phyloP scores from a whole-genome alignment of 2,888 invertebrate genomes.

The Dioctria rufipes region DNA sequence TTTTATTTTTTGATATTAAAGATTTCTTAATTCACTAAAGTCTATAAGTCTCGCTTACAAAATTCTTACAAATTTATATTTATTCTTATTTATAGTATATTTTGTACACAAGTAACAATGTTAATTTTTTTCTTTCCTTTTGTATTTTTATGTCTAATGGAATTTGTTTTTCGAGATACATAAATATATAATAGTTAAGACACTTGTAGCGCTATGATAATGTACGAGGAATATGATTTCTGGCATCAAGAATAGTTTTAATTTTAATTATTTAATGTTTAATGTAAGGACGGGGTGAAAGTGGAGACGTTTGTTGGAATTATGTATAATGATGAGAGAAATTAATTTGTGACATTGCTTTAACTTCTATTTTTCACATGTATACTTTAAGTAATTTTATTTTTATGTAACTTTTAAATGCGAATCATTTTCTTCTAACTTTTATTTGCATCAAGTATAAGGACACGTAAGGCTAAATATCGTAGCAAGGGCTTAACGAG shows the following conservation, averaged over 20 bases:
- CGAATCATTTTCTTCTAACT: too few species aligned
- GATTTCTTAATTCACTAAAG: constrained; percentile 21
- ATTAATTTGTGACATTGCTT: too few species aligned
- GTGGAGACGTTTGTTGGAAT: too few species aligned
- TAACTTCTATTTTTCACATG: too few species aligned
- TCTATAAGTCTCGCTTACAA: constrained; percentile 38
- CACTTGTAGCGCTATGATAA: not conserved
- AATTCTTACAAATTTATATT: constrained; percentile 1
- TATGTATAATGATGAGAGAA: too few species aligned
- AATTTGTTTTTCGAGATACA: not conserved
- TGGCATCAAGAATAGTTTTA: constrained; percentile 22
- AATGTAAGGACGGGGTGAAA: too few species aligned
- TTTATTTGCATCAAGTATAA: too few species aligned
- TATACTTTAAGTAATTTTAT: too few species aligned
- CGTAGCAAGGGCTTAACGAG: too few species aligned
- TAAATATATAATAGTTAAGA: not conserved
- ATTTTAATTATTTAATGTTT: too few species aligned
- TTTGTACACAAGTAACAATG: constrained; percentile 23
- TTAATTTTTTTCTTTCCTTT: not conserved
- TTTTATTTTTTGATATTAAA: not conserved
- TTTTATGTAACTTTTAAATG: too few species aligned
- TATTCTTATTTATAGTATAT: constrained; percentile 17
- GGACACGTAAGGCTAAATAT: too few species aligned
- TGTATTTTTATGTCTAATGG: not conserved
- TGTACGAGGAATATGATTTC: not conserved